A percentile compares a stretch with the other conserved stretches of the same genome.
These are phyloP conservation scores for Rhinoraja longicauda DNA, from an alignment of 2,797 vertebrate genomes.

Conservation along the genomic window DNA sequence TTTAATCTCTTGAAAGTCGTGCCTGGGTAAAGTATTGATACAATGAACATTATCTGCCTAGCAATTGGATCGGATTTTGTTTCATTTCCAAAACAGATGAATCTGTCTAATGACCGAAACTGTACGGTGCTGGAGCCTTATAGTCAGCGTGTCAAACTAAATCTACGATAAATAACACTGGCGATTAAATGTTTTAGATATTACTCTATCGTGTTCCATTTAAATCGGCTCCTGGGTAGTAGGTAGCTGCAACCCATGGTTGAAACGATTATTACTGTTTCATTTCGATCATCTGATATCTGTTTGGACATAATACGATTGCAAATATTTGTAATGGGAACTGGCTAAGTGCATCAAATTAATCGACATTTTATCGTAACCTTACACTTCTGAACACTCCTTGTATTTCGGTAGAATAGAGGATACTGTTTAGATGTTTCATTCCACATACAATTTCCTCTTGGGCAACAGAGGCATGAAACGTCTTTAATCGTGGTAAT, in stretches of 20 bases:
- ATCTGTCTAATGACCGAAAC: not conserved
- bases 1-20: constrained; percentile 34
- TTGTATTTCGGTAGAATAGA: not conserved
- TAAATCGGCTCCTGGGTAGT: not conserved
- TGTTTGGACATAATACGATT: not conserved
- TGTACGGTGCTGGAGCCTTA: too few species aligned
- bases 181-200: constrained; percentile 29
- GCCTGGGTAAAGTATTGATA: constrained; percentile 34
- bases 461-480: not conserved
- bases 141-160: not conserved
- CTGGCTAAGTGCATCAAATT: not conserved
- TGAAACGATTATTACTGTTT: not conserved
- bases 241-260: not conserved
- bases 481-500: constrained; percentile 10
- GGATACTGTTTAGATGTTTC: not conserved
- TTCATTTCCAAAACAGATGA: constrained; percentile 26
- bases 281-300: not conserved
- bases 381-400: not conserved
- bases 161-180: not conserved
- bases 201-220: not conserved
- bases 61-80: not conserved
- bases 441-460: constrained; percentile 23
- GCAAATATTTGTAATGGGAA: not conserved
- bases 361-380: constrained; percentile 24
- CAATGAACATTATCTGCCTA: constrained; percentile 26